Percentiles rank a stretch among this genome's conserved stretches.
Evolutionary conservation across 2,113 vertebrate genomes (phyloP).

Genomic region (Willisornis vidua): DNA sequence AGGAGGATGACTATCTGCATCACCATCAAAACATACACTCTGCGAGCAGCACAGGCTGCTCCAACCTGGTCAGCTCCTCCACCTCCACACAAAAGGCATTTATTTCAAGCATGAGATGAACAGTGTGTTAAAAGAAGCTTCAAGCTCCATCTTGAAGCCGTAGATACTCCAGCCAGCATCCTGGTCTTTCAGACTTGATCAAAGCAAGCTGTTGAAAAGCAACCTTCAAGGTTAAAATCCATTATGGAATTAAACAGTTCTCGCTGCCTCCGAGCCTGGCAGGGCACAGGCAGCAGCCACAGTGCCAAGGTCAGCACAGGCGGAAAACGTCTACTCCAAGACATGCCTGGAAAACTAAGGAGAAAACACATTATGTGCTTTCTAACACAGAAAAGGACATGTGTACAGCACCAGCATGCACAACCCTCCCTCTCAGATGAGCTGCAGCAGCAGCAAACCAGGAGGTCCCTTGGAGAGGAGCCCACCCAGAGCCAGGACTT

Average conservation of each 20-base stretch:
- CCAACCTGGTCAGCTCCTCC: neutral
- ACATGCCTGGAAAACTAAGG: neutral
- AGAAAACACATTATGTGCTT: neutral
- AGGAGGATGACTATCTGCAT: neutral
- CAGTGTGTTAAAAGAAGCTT: neutral
- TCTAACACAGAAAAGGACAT: neutral
- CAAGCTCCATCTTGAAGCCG: neutral
- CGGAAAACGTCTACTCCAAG: rapidly evolving
- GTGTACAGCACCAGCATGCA: neutral
- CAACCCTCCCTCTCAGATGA: rapidly evolving
- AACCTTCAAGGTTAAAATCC: neutral
- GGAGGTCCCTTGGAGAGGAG: neutral
- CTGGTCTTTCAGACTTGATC: neutral
- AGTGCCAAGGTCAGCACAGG: neutral
- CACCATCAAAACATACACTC: neutral
- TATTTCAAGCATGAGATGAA: neutral
- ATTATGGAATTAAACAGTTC: neutral
- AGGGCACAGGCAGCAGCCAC: neutral
- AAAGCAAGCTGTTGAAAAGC: neutral
- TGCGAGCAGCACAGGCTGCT: neutral
- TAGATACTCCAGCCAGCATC: neutral
- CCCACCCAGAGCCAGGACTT: neutral
- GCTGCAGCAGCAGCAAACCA: neutral
- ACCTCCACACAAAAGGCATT: neutral
- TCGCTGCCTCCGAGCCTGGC: neutral